phyloP scores from a whole-genome alignment of 1,140 invertebrate species.

The Bombus polaris region DNA sequence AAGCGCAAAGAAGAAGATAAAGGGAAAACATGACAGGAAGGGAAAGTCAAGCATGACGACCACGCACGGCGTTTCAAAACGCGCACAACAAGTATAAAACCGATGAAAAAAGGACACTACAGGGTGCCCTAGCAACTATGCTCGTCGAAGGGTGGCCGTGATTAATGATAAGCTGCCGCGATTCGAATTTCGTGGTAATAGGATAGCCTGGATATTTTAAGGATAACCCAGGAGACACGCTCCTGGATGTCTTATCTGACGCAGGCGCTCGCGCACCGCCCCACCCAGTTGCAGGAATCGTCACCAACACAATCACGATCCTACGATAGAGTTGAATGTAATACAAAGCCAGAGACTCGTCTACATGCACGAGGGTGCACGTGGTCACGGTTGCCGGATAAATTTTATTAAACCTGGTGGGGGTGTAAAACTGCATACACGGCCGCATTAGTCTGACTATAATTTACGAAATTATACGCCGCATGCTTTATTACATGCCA shows the following conservation, averaged over 20 bases:
- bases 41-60: slow-evolving; percentile 17
- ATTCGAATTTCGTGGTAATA: slow-evolving; percentile 74
- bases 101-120: slow-evolving; percentile 13
- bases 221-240: slow-evolving; percentile 70
- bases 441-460: slow-evolving; percentile 19
- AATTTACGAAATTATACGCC: slow-evolving; percentile 29
- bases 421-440: slow-evolving; percentile 16
- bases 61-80: slow-evolving; percentile 31
- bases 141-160: slow-evolving; percentile 40
- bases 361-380: slow-evolving; percentile 9
- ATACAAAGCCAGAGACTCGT: neutral
- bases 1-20: neutral
- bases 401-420: slow-evolving; percentile 28
- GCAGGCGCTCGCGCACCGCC: slow-evolving; percentile 62
- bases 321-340: neutral
- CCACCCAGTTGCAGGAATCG: slow-evolving; percentile 64
- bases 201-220: slow-evolving; percentile 70
- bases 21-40: neutral
- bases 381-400: slow-evolving; percentile 38
- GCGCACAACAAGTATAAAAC: slow-evolving; percentile 22
- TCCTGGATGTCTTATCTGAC: slow-evolving; percentile 62
- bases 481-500: slow-evolving; percentile 2
- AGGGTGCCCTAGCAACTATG: slow-evolving; percentile 3
- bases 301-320: slow-evolving; percentile 8
- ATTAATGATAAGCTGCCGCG: slow-evolving; percentile 69